These are phyloP conservation scores for Enteromius viviparus DNA, from an alignment of 2,797 vertebrate genomes.

Conservation along the genomic window DNA sequence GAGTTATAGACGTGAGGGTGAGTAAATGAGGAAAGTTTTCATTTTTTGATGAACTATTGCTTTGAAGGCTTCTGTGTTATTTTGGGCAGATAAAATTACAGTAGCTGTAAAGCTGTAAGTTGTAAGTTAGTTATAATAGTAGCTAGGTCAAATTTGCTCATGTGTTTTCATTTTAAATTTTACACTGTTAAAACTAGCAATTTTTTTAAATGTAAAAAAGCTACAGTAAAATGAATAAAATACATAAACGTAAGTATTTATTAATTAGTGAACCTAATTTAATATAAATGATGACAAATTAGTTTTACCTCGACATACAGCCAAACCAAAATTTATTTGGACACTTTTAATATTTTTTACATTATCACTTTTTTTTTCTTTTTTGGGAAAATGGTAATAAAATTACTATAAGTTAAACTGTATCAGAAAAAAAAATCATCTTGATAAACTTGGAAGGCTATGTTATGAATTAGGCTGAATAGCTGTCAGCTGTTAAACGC, in stretches of 20 bases:
- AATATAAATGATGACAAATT: neutral
- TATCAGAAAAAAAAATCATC: neutral
- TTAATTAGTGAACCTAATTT: neutral
- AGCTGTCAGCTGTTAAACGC: neutral
- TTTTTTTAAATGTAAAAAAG: neutral
- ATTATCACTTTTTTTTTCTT: neutral
- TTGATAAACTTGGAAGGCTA: neutral
- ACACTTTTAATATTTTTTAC: neutral
- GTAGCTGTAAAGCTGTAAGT: neutral
- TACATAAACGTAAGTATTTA: neutral
- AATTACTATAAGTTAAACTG: too few species aligned
- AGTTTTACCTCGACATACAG: neutral
- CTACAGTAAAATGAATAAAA: neutral
- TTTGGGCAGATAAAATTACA: neutral
- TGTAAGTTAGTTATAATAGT: neutral
- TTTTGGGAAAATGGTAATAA: neutral
- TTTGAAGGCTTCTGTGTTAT: neutral
- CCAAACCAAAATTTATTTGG: too few species aligned
- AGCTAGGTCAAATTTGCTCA: neutral
- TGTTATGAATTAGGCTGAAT: neutral
- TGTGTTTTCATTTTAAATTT: neutral
- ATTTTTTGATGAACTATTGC: neutral
- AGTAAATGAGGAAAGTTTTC: neutral
- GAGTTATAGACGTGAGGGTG: neutral
- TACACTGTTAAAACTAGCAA: neutral